Conservation (phyloP, 2,113 vertebrate genomes). For the Alethe castanea region DNA sequence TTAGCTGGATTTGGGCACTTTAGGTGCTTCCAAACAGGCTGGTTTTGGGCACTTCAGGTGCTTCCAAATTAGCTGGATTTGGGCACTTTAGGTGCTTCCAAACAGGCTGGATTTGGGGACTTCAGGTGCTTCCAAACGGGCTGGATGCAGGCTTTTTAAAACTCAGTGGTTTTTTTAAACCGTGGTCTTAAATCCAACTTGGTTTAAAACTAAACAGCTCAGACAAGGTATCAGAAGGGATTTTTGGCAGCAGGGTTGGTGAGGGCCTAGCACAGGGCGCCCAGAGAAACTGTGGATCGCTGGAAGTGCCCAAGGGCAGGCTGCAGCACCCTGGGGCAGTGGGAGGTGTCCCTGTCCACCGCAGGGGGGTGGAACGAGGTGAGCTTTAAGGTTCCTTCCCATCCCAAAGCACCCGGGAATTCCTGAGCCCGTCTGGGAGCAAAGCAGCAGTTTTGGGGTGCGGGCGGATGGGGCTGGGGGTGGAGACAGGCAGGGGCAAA, state of each 20-base stretch:
- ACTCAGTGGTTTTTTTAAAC: no score
- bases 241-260: rapidly evolving
- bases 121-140: no score
- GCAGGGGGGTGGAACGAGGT: rapidly evolving
- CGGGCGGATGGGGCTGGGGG: neutral
- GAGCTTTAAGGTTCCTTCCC: neutral
- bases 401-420: neutral
- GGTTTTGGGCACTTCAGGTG: neutral
- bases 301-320: no score
- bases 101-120: no score
- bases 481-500: neutral
- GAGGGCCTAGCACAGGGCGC: neutral
- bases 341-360: neutral
- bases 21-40: rapidly evolving
- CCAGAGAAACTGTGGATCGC: neutral
- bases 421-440: neutral
- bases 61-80: neutral
- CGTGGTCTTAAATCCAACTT: neutral
- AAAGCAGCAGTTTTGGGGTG: neutral
- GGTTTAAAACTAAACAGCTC: neutral
- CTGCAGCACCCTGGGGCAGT: neutral
- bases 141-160: neutral
- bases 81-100: no score
- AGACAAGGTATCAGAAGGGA: no score
- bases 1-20: no score